Evolutionary conservation across 2,113 vertebrate species (phyloP), one percentile per base, ranked within the genome.

Genomic region (Peromyscus polionotus): DNA sequence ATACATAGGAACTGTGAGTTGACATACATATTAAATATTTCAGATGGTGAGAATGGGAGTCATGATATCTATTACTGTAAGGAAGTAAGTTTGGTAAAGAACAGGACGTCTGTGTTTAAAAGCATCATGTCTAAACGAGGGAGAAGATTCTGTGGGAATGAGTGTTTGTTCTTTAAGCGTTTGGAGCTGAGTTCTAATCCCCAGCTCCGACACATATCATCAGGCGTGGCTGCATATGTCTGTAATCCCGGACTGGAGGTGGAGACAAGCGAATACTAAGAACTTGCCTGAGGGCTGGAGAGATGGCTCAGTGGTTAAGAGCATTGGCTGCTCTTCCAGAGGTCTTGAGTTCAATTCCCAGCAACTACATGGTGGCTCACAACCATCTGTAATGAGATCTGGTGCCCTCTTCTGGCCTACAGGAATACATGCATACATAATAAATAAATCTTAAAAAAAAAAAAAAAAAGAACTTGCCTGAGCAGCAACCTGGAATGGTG

Each of bases 101-200:
- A 70, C 0, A 33, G 16, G 57, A 76, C 54, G 39, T 42, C 11
- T 7, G 5, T 36, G 68, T 12, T 39, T 54, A 57, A 61, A 73
- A 76, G 65, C 45, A 36, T 19, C 63, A 36, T 2, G 11, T 24
- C 31, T 51, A 16, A 39, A 31, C 8, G 4, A 31, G 61, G 24
- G 39, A 85, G 59, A 85, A 9, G 39, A 13, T 16, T 5, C 59
- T 31, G 59, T 26, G 57, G 24, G n/a, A 31, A 28, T 1, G 59
- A 45, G 7, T 31, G 24, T 13, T 42, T 61, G n/a, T 13, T 63
- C n/a, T 28, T 2, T 5, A 42, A 42, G 59, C 4, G 0, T 5
- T 13, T 28, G 59, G 59, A 39, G 3, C 81, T 17, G 59, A 63
- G 57, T 84, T 63, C 57, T 45, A 65, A 84, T 42, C 54, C 59